Evolutionary conservation across 2,113 vertebrate species (phyloP).

Genomic region (Azemiops feae): DNA sequence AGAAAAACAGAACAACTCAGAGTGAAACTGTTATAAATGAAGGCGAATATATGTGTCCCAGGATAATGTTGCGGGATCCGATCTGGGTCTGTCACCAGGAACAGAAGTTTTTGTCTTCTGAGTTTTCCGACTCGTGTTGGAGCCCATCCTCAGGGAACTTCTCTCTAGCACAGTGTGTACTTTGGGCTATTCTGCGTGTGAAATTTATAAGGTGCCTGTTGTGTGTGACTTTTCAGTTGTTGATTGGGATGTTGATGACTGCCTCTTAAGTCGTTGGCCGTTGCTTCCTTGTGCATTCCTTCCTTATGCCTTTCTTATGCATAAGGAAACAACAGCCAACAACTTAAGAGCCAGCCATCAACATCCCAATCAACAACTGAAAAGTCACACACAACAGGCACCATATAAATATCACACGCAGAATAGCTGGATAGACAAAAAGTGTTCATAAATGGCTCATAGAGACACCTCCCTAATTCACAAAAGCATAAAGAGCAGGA

Average conservation of each 20-base stretch:
- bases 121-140: background rate
- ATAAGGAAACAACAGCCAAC: too few relatives aligned
- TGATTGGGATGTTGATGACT: background rate
- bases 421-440: background rate
- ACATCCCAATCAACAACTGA: too few relatives aligned
- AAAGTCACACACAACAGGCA: too few relatives aligned
- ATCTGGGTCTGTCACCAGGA: background rate
- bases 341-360: too few relatives aligned
- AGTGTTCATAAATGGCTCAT: background rate
- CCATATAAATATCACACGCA: too few relatives aligned
- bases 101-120: background rate
- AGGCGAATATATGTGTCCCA: background rate
- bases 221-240: background rate
- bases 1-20: background rate
- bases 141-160: background rate
- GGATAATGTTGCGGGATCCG: background rate
- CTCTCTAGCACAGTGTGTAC: background rate
- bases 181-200: background rate
- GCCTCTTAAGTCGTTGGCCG: too few relatives aligned
- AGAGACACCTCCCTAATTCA: background rate
- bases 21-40: background rate
- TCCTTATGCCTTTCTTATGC: too few relatives aligned
- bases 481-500: background rate
- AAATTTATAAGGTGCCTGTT: background rate
- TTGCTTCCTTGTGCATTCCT: too few relatives aligned